phyloP scores from a whole-genome alignment of 2,888 invertebrate species.

The Rhaphigaster nebulosa region DNA sequence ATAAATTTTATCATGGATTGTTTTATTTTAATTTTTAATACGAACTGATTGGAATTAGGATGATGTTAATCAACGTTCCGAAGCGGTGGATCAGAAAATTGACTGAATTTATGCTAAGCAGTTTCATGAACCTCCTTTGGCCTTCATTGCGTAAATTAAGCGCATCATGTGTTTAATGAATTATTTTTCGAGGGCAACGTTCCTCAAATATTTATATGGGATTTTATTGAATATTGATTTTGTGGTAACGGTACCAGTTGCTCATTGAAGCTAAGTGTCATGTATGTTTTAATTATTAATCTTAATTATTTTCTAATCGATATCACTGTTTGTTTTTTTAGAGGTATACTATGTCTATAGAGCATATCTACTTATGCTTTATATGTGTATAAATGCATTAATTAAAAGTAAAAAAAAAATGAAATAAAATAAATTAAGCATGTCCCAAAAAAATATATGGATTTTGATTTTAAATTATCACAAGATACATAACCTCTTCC shows the following conservation, averaged over 20 bases:
- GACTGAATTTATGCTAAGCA: constrained; percentile 17
- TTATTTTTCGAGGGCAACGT: constrained; percentile 2
- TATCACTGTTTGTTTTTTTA: too few relatives aligned
- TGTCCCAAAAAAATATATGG: too few relatives aligned
- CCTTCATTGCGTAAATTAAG: constrained; percentile 20
- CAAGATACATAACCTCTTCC: too few relatives aligned
- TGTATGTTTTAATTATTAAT: too few relatives aligned
- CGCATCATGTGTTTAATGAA: neutral
- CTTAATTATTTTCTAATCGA: too few relatives aligned
- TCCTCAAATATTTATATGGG: neutral
- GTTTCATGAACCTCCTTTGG: constrained; percentile 22
- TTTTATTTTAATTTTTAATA: constrained; percentile 8
- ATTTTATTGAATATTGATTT: neutral
- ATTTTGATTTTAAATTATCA: too few relatives aligned
- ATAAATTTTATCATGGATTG: neutral
- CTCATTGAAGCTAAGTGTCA: too few relatives aligned
- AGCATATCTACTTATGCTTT: too few relatives aligned
- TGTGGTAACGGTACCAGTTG: neutral
- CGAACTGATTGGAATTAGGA: neutral
- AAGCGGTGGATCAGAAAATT: constrained; percentile 33
- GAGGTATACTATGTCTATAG: too few relatives aligned
- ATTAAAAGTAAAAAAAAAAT: too few relatives aligned
- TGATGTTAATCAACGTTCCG: constrained; percentile 11
- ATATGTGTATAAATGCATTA: too few relatives aligned
- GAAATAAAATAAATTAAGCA: too few relatives aligned